Conservation (phyloP, 2,113 vertebrate genomes). For the Engraulis encrasicolus region DNA sequence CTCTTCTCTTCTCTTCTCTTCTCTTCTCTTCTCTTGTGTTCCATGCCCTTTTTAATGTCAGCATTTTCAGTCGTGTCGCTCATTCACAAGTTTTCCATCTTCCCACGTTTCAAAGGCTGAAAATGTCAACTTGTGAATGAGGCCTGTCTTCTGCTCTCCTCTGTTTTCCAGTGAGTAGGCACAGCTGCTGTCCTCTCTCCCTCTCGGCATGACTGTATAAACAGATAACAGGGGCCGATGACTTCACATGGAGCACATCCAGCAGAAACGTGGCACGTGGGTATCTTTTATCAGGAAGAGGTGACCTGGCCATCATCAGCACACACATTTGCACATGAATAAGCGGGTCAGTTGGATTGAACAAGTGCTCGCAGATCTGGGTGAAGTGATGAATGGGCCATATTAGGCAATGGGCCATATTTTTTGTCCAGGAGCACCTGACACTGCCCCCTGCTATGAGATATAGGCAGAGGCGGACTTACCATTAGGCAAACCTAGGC, state of each 20-base stretch:
- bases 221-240: neutral
- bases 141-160: neutral
- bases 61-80: neutral
- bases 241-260: neutral
- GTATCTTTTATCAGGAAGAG: neutral
- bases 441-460: too few species aligned
- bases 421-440: too few species aligned
- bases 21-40: too few species aligned
- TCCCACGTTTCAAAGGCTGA: neutral
- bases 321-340: conserved; percentile 7
- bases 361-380: too few species aligned
- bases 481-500: too few species aligned
- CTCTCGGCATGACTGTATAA: neutral
- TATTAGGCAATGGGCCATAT: too few species aligned
- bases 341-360: too few species aligned
- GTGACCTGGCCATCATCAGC: neutral
- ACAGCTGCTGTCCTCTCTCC: neutral
- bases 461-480: too few species aligned
- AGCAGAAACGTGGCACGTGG: neutral
- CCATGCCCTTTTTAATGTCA: too few species aligned
- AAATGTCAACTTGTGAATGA: conserved; percentile 5
- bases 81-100: neutral
- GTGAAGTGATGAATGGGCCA: too few species aligned
- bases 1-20: too few species aligned
- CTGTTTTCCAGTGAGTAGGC: neutral